Conservation (phyloP, 1,140 invertebrate species). For the Drosophila insularis region DNA sequence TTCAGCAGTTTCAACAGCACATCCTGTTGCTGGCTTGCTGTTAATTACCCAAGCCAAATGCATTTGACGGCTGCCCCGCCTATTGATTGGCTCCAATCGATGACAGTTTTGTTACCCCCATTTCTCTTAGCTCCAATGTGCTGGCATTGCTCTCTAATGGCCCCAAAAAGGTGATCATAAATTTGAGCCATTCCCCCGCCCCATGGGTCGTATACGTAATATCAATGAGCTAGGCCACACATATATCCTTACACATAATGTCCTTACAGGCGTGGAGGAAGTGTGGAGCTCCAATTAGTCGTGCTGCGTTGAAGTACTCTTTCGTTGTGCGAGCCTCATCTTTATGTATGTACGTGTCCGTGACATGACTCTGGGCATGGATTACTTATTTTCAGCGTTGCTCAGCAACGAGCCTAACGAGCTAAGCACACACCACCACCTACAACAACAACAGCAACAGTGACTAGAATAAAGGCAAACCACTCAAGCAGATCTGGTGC, state of each 20-base stretch:
- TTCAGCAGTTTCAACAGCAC: constrained; percentile 39
- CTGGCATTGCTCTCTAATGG: constrained; percentile 29
- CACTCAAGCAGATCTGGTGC: constrained; percentile 25
- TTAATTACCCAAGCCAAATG: constrained; percentile 55
- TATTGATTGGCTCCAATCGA: constrained; percentile 60
- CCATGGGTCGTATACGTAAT: constrained; percentile 67
- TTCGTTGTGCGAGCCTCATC: neutral
- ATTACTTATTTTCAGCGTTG: constrained; percentile 29
- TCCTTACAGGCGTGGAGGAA: constrained; percentile 4
- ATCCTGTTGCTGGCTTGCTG: constrained; percentile 21
- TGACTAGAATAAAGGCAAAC: constrained; percentile 11
- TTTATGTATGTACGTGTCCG: constrained; percentile 42
- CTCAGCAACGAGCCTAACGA: constrained; percentile 57
- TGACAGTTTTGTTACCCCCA: constrained; percentile 60
- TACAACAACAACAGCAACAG: constrained; percentile 18
- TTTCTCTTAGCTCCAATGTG: constrained; percentile 19
- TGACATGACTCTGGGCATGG: constrained; percentile 35
- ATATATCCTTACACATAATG: neutral
- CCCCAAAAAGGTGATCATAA: constrained; percentile 55
- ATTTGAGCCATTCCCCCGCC: constrained; percentile 48
- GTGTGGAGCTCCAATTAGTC: constrained; percentile 64
- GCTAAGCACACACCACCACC: constrained; percentile 35
- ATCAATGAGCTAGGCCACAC: constrained; percentile 16
- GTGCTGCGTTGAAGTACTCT: constrained; percentile 66
- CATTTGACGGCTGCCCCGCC: constrained; percentile 41